These are phyloP conservation scores for Cettia cetti DNA, from an alignment of 2,113 vertebrate species.

Conservation along the genomic window DNA sequence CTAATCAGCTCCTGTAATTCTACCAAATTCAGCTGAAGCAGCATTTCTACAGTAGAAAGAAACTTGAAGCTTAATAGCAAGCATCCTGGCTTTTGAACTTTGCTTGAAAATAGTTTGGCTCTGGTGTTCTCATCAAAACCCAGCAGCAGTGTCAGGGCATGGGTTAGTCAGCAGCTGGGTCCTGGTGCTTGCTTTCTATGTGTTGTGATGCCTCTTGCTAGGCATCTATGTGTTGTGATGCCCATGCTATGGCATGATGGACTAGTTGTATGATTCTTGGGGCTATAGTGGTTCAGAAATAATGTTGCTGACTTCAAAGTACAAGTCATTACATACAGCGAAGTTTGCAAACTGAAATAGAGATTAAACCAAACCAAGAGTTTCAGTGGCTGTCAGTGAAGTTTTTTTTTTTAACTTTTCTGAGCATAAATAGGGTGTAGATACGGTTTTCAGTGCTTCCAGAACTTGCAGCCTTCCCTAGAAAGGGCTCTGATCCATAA, in stretches of 20 bases:
- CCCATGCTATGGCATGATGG: not conserved
- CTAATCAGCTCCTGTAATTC: slow-evolving; percentile 42
- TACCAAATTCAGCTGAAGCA: slow-evolving; percentile 46
- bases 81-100: not conserved
- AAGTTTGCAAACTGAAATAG: not conserved
- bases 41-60: not conserved
- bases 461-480: not conserved
- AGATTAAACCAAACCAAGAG: not conserved
- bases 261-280: not conserved
- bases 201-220: too few relatives aligned
- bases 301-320: not conserved
- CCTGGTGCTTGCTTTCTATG: not conserved
- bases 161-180: not conserved
- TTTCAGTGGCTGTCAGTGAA: not conserved
- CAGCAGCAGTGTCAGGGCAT: not conserved
- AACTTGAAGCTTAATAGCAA: slow-evolving; percentile 17
- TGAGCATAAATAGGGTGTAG: not conserved
- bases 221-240: fast-evolving
- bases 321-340: not conserved
- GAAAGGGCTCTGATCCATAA: not conserved
- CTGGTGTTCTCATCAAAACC: not conserved
- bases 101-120: not conserved
- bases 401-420: not conserved
- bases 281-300: not conserved
- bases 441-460: not conserved